Base-by-base conservation (phyloP, 2,888 invertebrate genomes). In the Chymomyza procnemis region DNA sequence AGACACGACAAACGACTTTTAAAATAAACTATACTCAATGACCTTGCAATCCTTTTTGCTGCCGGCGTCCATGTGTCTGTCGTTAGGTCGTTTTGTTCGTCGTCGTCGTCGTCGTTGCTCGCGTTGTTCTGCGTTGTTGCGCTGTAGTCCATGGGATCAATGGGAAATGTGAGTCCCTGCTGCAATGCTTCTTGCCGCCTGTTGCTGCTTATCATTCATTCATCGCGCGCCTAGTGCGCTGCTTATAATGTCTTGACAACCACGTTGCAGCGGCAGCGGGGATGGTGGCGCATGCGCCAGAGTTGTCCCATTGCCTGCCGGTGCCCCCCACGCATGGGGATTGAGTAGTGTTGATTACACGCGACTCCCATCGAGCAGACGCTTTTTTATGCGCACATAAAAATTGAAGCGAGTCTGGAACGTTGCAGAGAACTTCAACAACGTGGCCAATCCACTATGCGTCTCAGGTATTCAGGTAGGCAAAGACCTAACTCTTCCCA, bases 1-100 rank as follows among this genome's bases (percentile, higher is more conserved):
- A 50, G 18, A 50, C 50, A 50, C 6, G 8, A 26, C 26, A 18
- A 1, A 18, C 18, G 22, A 54, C 34, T 41, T 54, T 54, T 19
- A 54, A 54, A 54, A 54, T 54, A 54, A 54, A 21, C 54, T 54
- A 19, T 21, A 54, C 54, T 19, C 54, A 54, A 54, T 54, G 54
- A 21, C 54, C 54, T 54, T 54, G 54, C 54, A 50, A 50, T 50
- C 19, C 18, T 50, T 19, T 48, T 16, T 50, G 18, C 50, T 9
- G 18, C 50, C 50, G 34, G 34, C 34, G 34, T 41, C 34, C 12
- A 41, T 41, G 34, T 12, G 34, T 41, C 34, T 41, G 34, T 41
- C 34, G 34, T 41, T 41, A 41, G 34, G 34, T 41, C 34, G 34
- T 41, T 41, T 34, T 9, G 34, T 34, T 1, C 34, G 26, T 26